A percentile compares a stretch with the other conserved stretches of the same genome.
These are phyloP conservation scores for Heptranchias perlo DNA, from an alignment of 2,113 vertebrate species.

Conservation along the genomic window DNA sequence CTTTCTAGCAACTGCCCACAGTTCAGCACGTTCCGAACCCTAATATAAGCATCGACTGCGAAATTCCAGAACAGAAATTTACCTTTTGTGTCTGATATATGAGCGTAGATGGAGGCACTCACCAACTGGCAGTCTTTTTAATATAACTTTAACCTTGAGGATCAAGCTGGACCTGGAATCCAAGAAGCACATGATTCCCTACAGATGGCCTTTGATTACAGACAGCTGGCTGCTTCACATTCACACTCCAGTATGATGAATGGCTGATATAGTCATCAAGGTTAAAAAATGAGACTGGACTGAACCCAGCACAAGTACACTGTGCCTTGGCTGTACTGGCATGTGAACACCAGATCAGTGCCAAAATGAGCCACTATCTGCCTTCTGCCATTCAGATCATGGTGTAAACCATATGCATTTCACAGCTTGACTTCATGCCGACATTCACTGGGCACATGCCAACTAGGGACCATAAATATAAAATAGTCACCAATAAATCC, in stretches of 20 bases:
- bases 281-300: neutral
- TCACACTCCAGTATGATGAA: neutral
- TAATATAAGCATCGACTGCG: neutral
- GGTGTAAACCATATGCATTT: no score
- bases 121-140: neutral
- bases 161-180: neutral
- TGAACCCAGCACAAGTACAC: neutral
- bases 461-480: neutral
- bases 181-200: neutral
- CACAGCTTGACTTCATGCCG: neutral
- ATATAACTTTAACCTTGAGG: neutral
- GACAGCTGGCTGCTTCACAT: neutral
- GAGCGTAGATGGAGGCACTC: neutral
- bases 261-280: neutral
- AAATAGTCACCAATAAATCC: no score
- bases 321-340: neutral
- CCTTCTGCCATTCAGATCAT: neutral
- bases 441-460: neutral
- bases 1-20: neutral
- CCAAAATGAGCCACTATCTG: neutral
- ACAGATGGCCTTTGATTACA: neutral
- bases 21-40: neutral
- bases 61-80: neutral
- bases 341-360: neutral
- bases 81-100: neutral